Base-by-base conservation (phyloP, 92 coral and sea anemone genomes). In the Actinernus sp. region DNA sequence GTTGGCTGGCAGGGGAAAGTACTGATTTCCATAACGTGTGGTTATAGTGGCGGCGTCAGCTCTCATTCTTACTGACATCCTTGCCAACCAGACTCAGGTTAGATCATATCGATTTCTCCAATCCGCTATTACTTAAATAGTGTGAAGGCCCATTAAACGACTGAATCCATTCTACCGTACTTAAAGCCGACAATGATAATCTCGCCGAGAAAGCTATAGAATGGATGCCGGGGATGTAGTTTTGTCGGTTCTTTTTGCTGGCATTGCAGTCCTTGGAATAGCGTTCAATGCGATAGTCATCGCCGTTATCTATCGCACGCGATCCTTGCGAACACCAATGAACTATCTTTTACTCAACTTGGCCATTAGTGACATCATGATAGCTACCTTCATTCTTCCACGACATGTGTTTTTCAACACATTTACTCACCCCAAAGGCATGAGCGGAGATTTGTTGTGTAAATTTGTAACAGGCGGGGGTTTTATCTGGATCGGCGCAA, bases 391-490 rank as follows among this genome's bases (percentile, higher is more conserved):
- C 24, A 78, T 85, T 12, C 65, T 83, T 18, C 95, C 95, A 0
- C 61, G 95, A 1, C 95, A 88, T 25, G 95, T 71, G 18, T 61
- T 84, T 1, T 48, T 85, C 28, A 53, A 17, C 24, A 69, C 54
- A 26, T 88, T 88, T 58, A 64, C 36, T 2, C 90, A 83, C 29
- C 84, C 89, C 2, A 52, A 43, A 23, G 87, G 71, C 1, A 1
- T 28, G 31, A 19, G 77, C 0, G 82, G 95, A 1, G 73, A 78
- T 47, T 65, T 53, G 28, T 16, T 88, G 24, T 88, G 90, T 67
- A 88, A 78, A 57, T 88, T 88, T 25, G 34, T 88, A 1, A 65
- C 87, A 3, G 95, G 95, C 2, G 85, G 95, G 13, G 87, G 76
- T 19, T 40, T 83, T 45, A 74, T 88, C 9, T 88, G 95, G 95